A percentile compares a stretch with the other conserved stretches of the same genome.
phyloP scores from a whole-genome alignment of 2,888 invertebrate genomes.

The Eilema sororculum region DNA sequence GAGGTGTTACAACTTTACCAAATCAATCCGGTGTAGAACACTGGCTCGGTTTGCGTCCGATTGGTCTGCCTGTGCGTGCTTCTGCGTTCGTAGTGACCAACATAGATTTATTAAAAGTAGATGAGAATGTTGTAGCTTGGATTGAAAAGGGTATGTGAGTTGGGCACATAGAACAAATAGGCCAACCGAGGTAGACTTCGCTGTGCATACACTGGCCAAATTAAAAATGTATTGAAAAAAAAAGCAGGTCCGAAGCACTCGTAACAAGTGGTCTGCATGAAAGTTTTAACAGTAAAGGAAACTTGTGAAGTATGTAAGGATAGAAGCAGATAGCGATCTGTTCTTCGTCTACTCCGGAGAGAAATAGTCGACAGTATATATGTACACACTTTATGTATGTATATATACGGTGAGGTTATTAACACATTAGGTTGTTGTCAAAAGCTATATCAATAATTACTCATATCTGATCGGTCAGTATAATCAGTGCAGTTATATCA shows the following conservation, averaged over 20 bases:
- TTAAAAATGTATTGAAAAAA: too few species aligned
- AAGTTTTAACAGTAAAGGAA: too few species aligned
- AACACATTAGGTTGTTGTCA: background rate
- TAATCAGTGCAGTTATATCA: background rate
- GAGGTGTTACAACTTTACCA: background rate
- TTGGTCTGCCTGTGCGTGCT: background rate
- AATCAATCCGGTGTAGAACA: background rate
- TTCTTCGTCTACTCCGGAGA: too few species aligned
- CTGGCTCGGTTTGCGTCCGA: background rate
- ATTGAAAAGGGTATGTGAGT: too few species aligned
- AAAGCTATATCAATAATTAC: background rate
- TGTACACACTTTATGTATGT: too few species aligned
- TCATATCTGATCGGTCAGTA: background rate
- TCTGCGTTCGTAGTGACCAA: background rate
- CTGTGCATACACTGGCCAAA: too few species aligned
- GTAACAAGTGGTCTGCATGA: too few species aligned
- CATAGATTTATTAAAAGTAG: slow-evolving; percentile 1
- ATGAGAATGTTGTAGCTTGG: background rate
- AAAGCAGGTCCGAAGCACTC: too few species aligned
- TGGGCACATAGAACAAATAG: background rate
- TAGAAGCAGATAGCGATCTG: too few species aligned
- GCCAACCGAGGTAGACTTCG: too few species aligned
- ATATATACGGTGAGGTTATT: background rate
- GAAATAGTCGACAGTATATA: too few species aligned
- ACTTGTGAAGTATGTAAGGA: too few species aligned